These are phyloP conservation scores for Germaria angustata DNA, from an alignment of 2,888 invertebrate genomes.

Conservation along the genomic window DNA sequence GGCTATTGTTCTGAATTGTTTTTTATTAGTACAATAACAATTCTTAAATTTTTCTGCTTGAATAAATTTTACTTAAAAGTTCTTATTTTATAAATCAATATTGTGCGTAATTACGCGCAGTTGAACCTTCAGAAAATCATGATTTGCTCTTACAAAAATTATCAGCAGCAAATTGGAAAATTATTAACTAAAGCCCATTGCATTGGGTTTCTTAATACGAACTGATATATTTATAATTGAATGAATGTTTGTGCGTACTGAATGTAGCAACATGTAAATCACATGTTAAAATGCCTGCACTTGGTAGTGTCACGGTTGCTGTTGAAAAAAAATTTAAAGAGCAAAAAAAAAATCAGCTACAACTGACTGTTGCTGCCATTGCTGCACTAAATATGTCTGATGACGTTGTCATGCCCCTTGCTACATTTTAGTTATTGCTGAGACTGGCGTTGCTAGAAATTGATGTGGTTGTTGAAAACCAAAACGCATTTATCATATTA, in stretches of 20 bases:
- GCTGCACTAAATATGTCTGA: slow-evolving; percentile 61
- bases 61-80: background rate
- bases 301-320: slow-evolving; percentile 55
- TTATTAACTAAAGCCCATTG: background rate
- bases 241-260: background rate
- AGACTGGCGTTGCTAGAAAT: slow-evolving; percentile 12
- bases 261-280: slow-evolving; percentile 44
- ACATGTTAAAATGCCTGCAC: slow-evolving; percentile 55
- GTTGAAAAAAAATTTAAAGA: background rate
- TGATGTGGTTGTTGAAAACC: slow-evolving; percentile 56
- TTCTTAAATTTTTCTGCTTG: background rate
- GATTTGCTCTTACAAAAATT: background rate
- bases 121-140: slow-evolving; percentile 24
- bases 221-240: no score
- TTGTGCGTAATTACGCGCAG: background rate
- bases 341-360: background rate
- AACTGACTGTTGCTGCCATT: slow-evolving; percentile 34
- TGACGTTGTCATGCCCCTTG: slow-evolving; percentile 28
- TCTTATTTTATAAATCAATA: background rate
- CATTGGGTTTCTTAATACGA: slow-evolving; percentile 1
- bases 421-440: slow-evolving; percentile 1
- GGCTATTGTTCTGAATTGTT: no score
- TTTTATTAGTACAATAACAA: no score
- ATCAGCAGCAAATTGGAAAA: background rate
- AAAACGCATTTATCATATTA: slow-evolving; percentile 56